Percentiles rank a stretch among this genome's conserved stretches.
Conservation (phyloP, 1,140 invertebrate species). For the Drosophila tropicalis region DNA sequence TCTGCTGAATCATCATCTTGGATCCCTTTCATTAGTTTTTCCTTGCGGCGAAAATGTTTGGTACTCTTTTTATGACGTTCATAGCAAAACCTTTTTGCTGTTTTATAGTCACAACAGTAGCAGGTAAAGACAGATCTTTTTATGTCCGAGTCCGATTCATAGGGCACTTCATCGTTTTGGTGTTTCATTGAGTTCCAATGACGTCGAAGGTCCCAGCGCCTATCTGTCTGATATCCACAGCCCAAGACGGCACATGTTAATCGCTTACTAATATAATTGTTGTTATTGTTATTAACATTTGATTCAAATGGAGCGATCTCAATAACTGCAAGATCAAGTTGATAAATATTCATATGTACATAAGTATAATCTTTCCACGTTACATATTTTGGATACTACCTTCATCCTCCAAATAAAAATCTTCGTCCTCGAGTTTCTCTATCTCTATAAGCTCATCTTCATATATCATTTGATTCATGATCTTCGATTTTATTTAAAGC, state of each 20-base stretch:
- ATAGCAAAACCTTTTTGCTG: constrained; percentile 30
- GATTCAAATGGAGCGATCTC: neutral
- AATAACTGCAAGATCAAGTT: neutral
- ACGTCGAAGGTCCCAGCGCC: constrained; percentile 32
- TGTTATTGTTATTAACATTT: neutral
- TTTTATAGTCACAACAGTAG: constrained; percentile 33
- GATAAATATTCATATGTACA: neutral
- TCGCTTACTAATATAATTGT: constrained; percentile 7
- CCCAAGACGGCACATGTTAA: constrained; percentile 27
- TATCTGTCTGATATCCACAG: constrained; percentile 33
- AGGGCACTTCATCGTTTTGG: neutral
- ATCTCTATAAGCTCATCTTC: neutral
- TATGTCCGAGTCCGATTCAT: constrained; percentile 39
- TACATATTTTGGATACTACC: neutral
- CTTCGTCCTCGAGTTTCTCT: neutral
- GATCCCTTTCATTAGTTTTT: neutral
- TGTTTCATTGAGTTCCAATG: constrained; percentile 36
- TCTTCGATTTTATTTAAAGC: neutral
- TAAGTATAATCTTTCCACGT: neutral
- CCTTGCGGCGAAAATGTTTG: neutral
- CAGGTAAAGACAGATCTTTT: constrained; percentile 26
- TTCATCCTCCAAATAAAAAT: neutral
- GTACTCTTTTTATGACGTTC: constrained; percentile 28
- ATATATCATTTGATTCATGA: constrained; percentile 2
- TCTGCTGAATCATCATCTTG: neutral